A percentile compares a stretch with the other conserved stretches of the same genome.
These are phyloP conservation scores for Lytechinus variegatus DNA, from an alignment of 35 echinoderm and acorn worm species.

Conservation along the genomic window DNA sequence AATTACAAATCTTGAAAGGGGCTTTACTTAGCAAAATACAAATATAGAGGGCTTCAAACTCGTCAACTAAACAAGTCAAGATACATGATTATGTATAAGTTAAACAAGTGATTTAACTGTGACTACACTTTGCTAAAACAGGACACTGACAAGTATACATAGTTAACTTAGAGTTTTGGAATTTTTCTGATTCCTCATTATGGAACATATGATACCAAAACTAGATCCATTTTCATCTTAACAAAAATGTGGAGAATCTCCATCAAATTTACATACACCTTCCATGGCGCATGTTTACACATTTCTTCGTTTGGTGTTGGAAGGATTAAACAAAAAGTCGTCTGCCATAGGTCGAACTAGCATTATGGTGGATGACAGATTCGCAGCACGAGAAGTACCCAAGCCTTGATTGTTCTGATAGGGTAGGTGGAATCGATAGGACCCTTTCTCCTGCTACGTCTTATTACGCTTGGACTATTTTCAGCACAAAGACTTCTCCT, in stretches of 20 bases:
- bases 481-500: background rate
- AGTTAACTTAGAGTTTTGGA: too few relatives aligned
- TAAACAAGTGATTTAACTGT: too few relatives aligned
- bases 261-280: background rate
- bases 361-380: conserved; percentile 1
- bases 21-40: too few relatives aligned
- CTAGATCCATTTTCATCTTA: too few relatives aligned
- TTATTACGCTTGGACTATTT: conserved; percentile 5
- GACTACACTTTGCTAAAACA: too few relatives aligned
- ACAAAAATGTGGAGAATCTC: background rate
- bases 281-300: background rate
- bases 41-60: too few relatives aligned
- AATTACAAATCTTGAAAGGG: too few relatives aligned
- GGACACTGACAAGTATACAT: too few relatives aligned
- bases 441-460: background rate
- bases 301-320: background rate
- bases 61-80: too few relatives aligned
- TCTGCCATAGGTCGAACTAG: background rate
- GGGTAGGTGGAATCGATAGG: conserved; percentile 7
- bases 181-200: too few relatives aligned
- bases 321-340: background rate
- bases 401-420: background rate
- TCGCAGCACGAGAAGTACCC: background rate
- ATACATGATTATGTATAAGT: too few relatives aligned
- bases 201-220: too few relatives aligned